Conservation (phyloP, 2,888 invertebrate species). For the Acrobasis suavella region DNA sequence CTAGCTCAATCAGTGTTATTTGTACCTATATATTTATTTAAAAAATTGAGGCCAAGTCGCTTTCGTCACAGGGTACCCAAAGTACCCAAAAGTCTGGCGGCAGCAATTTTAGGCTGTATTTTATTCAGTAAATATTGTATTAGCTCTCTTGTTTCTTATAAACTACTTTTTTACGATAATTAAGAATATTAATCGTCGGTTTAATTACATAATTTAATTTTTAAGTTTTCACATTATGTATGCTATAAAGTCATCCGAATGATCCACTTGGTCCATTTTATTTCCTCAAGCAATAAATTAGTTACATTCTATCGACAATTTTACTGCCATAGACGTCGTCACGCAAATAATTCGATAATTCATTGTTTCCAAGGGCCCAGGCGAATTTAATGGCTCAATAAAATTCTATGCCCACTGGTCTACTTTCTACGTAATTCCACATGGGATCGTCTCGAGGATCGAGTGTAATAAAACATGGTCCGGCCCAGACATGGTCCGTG, state of each 20-base stretch:
- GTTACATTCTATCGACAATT: slow-evolving; percentile 33
- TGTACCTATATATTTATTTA: too few relatives aligned
- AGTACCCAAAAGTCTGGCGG: too few relatives aligned
- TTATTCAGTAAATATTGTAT: too few relatives aligned
- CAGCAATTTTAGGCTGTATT: too few relatives aligned
- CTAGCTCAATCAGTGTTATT: too few relatives aligned
- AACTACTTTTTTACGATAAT: too few relatives aligned
- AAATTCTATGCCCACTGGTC: slow-evolving; percentile 41
- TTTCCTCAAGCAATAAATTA: slow-evolving; percentile 19
- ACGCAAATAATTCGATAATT: slow-evolving; percentile 51
- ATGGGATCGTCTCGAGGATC: slow-evolving; percentile 21
- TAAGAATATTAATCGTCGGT: too few relatives aligned
- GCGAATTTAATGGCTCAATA: slow-evolving; percentile 53
- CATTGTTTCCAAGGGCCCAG: slow-evolving; percentile 48
- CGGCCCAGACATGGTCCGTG: slow-evolving; percentile 13
- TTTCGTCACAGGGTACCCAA: too few relatives aligned
- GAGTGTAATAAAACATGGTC: slow-evolving; percentile 20
- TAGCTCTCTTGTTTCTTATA: too few relatives aligned
- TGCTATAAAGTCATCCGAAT: neutral
- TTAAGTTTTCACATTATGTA: too few relatives aligned
- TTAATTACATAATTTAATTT: too few relatives aligned
- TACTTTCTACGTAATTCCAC: slow-evolving; percentile 29
- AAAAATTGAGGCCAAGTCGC: too few relatives aligned
- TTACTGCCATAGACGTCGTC: slow-evolving; percentile 45
- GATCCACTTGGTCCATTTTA: slow-evolving; percentile 9